phyloP scores from a whole-genome alignment of 2,888 invertebrate genomes.

The Pristionchus maxplancki region DNA sequence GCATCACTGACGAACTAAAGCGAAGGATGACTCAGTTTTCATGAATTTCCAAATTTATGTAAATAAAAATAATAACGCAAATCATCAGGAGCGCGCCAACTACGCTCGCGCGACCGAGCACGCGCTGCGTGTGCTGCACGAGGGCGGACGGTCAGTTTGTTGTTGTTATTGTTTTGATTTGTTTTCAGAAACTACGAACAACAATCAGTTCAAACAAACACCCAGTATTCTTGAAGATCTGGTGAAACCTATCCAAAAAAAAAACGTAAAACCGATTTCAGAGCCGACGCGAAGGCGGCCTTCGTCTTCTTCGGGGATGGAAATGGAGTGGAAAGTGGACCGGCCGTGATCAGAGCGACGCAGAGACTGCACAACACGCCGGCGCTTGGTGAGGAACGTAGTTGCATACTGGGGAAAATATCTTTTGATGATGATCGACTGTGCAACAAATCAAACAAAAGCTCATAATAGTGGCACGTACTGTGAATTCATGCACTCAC shows the following conservation, averaged over 20 bases:
- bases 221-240: no score
- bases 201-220: no score
- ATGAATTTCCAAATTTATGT: neutral
- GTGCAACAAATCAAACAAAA: no score
- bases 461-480: no score
- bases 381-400: neutral
- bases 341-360: slow-evolving; percentile 56
- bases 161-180: neutral
- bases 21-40: neutral
- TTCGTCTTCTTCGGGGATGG: slow-evolving; percentile 70
- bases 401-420: no score
- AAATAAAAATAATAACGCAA: neutral
- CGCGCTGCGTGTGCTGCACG: slow-evolving; percentile 24
- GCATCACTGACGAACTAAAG: neutral
- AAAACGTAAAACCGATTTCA: neutral
- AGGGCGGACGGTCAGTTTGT: slow-evolving; percentile 45
- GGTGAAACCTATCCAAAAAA: no score
- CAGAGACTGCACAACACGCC: slow-evolving; percentile 53
- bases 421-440: no score
- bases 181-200: no score
- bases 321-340: slow-evolving; percentile 56
- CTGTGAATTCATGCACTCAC: no score
- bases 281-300: slow-evolving; percentile 61
- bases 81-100: slow-evolving; percentile 5
- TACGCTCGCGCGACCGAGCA: slow-evolving; percentile 38